phyloP scores from a whole-genome alignment of 2,797 vertebrate genomes.

The Sebastiscus albofasciatus region DNA sequence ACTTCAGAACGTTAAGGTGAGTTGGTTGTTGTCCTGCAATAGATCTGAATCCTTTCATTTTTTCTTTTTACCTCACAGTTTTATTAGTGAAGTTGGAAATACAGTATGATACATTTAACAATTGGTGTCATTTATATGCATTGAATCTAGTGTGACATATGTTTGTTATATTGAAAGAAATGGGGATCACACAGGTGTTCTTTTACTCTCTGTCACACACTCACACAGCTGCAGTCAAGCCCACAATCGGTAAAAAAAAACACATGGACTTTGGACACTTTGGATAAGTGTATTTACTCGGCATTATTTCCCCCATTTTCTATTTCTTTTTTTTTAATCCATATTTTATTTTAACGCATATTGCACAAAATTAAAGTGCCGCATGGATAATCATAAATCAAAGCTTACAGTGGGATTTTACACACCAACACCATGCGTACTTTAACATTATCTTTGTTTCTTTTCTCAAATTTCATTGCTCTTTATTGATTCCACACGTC shows the following conservation, averaged over 20 bases:
- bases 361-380: neutral
- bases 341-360: too few relatives aligned
- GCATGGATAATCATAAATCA: neutral
- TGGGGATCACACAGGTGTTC: neutral
- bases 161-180: neutral
- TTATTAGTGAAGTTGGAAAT: too few relatives aligned
- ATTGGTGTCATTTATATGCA: neutral
- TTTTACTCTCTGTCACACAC: slow-evolving; percentile 7
- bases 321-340: neutral
- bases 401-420: neutral
- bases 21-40: slow-evolving; percentile 7
- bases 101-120: neutral
- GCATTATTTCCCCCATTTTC: neutral
- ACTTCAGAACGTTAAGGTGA: slow-evolving; percentile 47
- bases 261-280: slow-evolving; percentile 50
- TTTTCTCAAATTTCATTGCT: neutral
- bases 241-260: slow-evolving; percentile 46
- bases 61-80: neutral
- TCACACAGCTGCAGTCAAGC: slow-evolving; percentile 60
- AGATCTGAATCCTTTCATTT: neutral
- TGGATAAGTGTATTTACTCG: slow-evolving; percentile 31
- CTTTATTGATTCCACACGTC: neutral
- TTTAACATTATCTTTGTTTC: neutral
- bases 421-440: neutral
- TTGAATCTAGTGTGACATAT: neutral